Base-by-base conservation (phyloP, 92 coral and sea anemone genomes). In the Palythoa grandiflora region DNA sequence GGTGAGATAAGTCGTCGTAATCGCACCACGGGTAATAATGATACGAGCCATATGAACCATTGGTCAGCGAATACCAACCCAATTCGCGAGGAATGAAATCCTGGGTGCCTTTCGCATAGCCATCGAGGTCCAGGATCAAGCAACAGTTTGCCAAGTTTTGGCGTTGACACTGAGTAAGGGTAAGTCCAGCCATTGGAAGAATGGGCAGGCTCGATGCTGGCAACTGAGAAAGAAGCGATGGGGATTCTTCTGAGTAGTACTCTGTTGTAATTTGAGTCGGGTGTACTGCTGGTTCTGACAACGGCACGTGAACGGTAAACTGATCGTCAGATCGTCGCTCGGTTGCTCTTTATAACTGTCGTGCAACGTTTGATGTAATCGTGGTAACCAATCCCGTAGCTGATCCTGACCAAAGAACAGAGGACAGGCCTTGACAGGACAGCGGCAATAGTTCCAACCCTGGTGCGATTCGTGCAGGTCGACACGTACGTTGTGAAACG, bases 401-500 rank as follows among this genome's bases (percentile, higher is more conserved):
- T 10, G 14, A n/a, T 78, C 83, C 11, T 40, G 17, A 1, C 68
- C 39, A 6, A 52, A 78, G 19, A 78, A 78, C 2, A 78, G 2
- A 8, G 6, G 3, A n/a, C 83, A 78, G 51, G 48, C 70, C 36
- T 2, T 10, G 3, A 78, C 0, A 0, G 83, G 51, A 16, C 83
- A 78, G 0, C 83, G 71, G 51, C 55, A 78, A 6, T 78, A 78
- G 0, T 1, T 5, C 83, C 83, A 78, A 51, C 4, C n/a, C 11
- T 37, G 2, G 50, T 13, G 14, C 3, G 11, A 28, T 71, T 35
- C 48, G 36, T 71, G 36, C 15, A 35, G 7, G 17, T 71, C 75
- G 47, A 71, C 44, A 14, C 9, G 75, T 14, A 71, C 75, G 75
- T 71, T 51, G 76, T 71, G 76, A 71, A 71, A 71, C n/a, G 76